Conservation (phyloP, 2,888 invertebrate species). For the Rosalia funebris region DNA sequence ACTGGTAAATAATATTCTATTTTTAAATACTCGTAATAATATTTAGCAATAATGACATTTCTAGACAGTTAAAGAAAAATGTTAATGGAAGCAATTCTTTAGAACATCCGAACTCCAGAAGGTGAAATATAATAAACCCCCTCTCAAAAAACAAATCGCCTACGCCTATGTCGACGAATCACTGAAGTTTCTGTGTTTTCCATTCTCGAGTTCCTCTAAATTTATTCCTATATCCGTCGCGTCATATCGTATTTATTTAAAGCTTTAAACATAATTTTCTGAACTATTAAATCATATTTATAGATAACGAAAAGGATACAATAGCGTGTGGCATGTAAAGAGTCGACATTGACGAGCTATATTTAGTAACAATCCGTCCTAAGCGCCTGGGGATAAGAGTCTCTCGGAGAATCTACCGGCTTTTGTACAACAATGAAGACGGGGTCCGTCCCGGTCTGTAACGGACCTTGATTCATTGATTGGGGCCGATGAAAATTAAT, state of each 20-base stretch:
- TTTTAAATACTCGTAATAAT: not conserved
- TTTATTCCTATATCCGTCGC: not conserved
- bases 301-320: not conserved
- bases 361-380: not conserved
- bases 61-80: no score
- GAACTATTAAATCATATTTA: not conserved
- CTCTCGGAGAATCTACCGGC: no score
- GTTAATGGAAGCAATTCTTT: no score
- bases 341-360: not conserved
- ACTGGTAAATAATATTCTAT: no score
- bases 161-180: not conserved
- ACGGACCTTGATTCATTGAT: no score
- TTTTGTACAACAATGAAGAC: no score
- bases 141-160: no score
- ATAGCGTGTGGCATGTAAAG: not conserved
- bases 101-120: no score
- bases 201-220: not conserved
- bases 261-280: not conserved
- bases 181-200: not conserved
- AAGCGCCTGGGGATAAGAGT: no score
- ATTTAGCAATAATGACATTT: no score
- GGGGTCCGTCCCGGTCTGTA: no score
- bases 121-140: not conserved
- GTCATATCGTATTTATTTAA: not conserved
- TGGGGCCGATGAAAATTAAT: no score